Evolutionary conservation across 1,140 invertebrate species (phyloP).

Genomic region (Penaeus indicus): DNA sequence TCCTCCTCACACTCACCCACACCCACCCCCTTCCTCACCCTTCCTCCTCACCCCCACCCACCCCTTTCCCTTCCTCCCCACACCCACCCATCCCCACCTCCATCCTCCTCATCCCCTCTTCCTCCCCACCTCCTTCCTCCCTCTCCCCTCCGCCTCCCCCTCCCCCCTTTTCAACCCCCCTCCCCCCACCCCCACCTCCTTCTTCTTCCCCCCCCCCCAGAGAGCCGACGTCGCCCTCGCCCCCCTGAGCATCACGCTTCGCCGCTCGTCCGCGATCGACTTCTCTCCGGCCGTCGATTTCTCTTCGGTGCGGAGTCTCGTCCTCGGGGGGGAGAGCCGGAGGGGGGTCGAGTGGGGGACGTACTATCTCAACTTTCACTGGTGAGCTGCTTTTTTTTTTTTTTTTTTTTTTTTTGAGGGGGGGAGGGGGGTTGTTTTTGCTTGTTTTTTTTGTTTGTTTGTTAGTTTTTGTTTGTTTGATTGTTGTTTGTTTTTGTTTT

Average conservation of each 20-base stretch:
- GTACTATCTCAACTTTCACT: slow-evolving; percentile 32
- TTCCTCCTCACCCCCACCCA: background rate
- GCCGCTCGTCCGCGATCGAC: slow-evolving; percentile 2
- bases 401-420: too few species aligned
- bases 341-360: slow-evolving; percentile 28
- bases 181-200: too few species aligned
- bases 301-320: background rate
- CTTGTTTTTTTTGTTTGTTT: too few species aligned
- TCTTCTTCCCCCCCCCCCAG: background rate
- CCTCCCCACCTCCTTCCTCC: background rate
- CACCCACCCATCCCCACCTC: too few species aligned
- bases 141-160: too few species aligned
- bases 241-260: background rate
- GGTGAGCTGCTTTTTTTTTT: background rate
- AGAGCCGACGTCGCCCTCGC: slow-evolving; percentile 22
- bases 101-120: too few species aligned
- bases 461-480: too few species aligned
- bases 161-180: too few species aligned
- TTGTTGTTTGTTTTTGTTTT: too few species aligned
- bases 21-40: background rate
- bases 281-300: slow-evolving; percentile 38
- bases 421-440: too few species aligned
- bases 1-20: too few species aligned
- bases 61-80: too few species aligned
- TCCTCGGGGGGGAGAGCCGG: background rate